Evolutionary conservation across 2,113 vertebrate species (phyloP).

Genomic region (Nestor notabilis): DNA sequence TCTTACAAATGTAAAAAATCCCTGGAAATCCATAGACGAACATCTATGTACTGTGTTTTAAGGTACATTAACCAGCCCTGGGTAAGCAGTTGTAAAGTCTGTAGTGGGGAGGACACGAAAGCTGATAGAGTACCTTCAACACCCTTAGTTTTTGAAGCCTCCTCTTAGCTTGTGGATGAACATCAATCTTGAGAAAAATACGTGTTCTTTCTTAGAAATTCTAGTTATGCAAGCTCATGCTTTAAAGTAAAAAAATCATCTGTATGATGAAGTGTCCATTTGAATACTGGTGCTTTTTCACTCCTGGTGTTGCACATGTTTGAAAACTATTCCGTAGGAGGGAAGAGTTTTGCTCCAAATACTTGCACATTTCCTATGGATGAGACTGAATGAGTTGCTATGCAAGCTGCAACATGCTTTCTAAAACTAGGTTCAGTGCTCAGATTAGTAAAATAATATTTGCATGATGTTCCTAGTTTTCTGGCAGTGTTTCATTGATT

Average conservation of each 20-base stretch:
- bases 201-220: accelerated
- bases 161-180: neutral
- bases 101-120: neutral
- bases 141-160: neutral
- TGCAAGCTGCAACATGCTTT: neutral
- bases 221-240: neutral
- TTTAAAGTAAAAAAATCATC: neutral
- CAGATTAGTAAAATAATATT: neutral
- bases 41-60: neutral
- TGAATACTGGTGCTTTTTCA: neutral
- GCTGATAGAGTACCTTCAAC: neutral
- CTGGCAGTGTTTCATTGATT: neutral
- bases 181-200: neutral
- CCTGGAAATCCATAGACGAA: neutral
- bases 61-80: neutral
- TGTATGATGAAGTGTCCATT: neutral
- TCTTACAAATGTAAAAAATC: neutral
- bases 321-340: neutral
- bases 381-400: neutral
- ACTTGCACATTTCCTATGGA: constrained; percentile 14
- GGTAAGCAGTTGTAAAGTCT: neutral
- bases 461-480: neutral
- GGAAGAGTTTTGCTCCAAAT: neutral
- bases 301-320: neutral
- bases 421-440: neutral